These are phyloP conservation scores for Sarotherodon lohbergeri DNA, from an alignment of 2,113 vertebrate genomes.

Conservation along the genomic window DNA sequence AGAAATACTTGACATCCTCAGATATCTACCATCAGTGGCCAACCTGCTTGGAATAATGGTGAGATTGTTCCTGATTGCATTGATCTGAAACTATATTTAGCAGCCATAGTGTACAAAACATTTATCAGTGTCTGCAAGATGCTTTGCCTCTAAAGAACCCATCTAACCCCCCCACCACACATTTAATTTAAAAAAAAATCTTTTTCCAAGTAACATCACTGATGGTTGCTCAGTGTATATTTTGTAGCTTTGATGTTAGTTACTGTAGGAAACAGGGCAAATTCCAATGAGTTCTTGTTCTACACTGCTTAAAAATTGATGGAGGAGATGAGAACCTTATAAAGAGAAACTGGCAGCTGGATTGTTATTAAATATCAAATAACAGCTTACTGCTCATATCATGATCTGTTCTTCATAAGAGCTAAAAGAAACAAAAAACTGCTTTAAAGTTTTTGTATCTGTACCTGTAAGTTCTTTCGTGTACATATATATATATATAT, in stretches of 20 bases:
- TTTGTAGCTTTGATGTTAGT: slow-evolving; percentile 11
- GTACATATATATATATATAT: too few species aligned
- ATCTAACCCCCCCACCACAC: background rate
- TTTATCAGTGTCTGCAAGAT: slow-evolving; percentile 31
- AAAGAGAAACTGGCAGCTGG: background rate
- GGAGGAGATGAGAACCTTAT: background rate
- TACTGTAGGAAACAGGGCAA: slow-evolving; percentile 16
- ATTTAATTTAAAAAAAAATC: background rate
- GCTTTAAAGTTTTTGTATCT: background rate
- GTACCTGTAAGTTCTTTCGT: too few species aligned
- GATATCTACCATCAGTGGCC: slow-evolving; percentile 14
- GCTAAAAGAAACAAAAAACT: background rate
- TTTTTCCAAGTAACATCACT: background rate
- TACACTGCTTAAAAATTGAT: background rate
- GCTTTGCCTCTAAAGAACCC: background rate
- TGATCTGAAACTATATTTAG: slow-evolving; percentile 62
- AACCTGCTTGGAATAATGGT: slow-evolving; percentile 13
- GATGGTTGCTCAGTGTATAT: background rate
- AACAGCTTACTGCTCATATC: background rate
- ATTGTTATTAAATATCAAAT: slow-evolving; percentile 3
- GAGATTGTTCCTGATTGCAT: slow-evolving; percentile 48
- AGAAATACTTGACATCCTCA: slow-evolving; percentile 25
- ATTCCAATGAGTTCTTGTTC: background rate
- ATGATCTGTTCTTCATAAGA: background rate
- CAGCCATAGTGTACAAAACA: slow-evolving; percentile 13